Conservation (phyloP, 2,113 vertebrate species). For the Irena cyanogastra region DNA sequence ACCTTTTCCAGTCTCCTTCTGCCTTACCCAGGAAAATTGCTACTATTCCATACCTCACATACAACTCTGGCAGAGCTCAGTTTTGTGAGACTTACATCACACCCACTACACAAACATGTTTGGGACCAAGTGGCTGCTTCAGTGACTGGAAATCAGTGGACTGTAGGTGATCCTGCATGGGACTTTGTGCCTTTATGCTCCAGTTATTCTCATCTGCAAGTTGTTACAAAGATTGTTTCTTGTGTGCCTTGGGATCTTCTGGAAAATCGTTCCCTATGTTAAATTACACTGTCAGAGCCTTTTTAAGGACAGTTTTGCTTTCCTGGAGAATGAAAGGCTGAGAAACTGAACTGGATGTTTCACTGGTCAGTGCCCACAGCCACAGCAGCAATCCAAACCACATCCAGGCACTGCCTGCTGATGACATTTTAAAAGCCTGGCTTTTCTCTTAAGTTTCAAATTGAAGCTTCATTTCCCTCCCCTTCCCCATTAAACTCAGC, state of each 20-base stretch:
- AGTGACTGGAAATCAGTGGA: background rate
- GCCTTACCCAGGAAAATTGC: background rate
- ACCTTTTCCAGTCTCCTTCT: background rate
- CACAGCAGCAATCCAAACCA: background rate
- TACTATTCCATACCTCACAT: background rate
- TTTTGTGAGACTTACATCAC: rapidly evolving
- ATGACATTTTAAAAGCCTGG: background rate
- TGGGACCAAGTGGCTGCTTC: background rate
- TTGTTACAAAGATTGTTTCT: background rate
- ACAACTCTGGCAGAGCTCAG: background rate
- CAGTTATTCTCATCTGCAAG: background rate
- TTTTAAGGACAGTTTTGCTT: background rate
- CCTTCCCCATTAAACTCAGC: background rate
- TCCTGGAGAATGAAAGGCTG: background rate
- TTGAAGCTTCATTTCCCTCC: background rate
- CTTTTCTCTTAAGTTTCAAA: background rate
- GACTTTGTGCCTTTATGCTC: background rate
- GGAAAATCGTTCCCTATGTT: background rate
- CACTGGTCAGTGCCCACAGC: background rate
- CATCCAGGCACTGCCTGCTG: background rate
- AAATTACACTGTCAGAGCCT: background rate
- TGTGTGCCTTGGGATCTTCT: background rate
- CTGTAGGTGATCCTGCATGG: background rate
- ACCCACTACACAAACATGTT: background rate
- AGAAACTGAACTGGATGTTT: background rate